Conservation (phyloP, 2,113 vertebrate genomes). For the Brachypodius melanocephalos region DNA sequence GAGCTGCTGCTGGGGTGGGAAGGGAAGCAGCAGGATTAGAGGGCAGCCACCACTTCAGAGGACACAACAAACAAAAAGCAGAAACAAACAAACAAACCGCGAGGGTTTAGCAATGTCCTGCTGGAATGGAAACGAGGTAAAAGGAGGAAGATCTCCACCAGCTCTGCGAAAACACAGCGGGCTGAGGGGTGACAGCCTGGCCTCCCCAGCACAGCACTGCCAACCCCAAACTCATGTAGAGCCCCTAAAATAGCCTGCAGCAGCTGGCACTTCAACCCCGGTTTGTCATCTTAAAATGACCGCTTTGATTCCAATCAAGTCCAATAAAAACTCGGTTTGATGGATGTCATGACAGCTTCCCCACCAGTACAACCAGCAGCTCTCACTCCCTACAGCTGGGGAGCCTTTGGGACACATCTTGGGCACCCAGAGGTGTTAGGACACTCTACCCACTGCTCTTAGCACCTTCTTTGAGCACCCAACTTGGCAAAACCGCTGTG, state of each 20-base stretch:
- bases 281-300: background rate
- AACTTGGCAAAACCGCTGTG: background rate
- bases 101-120: background rate
- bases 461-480: background rate
- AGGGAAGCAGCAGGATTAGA: background rate
- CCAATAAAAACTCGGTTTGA: rapidly evolving
- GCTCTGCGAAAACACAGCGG: background rate
- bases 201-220: rapidly evolving
- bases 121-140: rapidly evolving
- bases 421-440: background rate
- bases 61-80: background rate
- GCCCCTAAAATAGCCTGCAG: background rate
- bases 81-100: background rate
- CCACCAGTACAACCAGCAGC: background rate
- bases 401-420: background rate
- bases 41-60: background rate
- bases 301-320: background rate
- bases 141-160: background rate
- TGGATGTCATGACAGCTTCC: background rate
- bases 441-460: background rate
- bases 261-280: background rate
- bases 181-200: background rate
- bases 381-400: background rate
- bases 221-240: background rate
- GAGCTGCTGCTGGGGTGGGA: background rate